These are phyloP conservation scores for Calosoma granatense DNA, from an alignment of 1,140 invertebrate genomes.

Conservation along the genomic window DNA sequence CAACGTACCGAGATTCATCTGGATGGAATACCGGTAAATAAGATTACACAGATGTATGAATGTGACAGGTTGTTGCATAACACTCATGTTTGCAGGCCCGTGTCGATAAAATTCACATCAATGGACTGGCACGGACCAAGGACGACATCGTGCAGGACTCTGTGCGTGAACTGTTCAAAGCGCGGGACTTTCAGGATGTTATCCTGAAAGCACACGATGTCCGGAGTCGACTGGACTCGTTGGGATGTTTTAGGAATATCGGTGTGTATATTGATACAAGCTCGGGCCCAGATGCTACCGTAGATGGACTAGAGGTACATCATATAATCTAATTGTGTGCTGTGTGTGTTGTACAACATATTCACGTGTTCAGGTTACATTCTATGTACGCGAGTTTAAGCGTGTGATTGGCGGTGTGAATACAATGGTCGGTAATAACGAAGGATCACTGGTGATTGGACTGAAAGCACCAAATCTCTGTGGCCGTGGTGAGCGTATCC, in stretches of 20 bases:
- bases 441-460: constrained; percentile 64
- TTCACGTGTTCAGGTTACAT: constrained; percentile 51
- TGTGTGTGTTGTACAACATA: constrained; percentile 1
- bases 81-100: constrained; percentile 44
- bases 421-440: constrained; percentile 76
- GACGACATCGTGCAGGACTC: constrained; percentile 68
- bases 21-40: constrained; percentile 24
- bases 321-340: too few species aligned
- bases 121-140: constrained; percentile 71
- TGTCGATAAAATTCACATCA: constrained; percentile 68
- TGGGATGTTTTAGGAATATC: constrained; percentile 77
- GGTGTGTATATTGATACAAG: constrained; percentile 76
- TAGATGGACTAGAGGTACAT: constrained; percentile 74
- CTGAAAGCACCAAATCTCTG: constrained; percentile 65
- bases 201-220: constrained; percentile 47
- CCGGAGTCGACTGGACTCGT: constrained; percentile 54
- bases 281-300: constrained; percentile 52
- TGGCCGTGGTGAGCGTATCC: constrained; percentile 69
- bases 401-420: constrained; percentile 67
- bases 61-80: constrained; percentile 1
- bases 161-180: constrained; percentile 61
- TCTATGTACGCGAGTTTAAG: constrained; percentile 65
- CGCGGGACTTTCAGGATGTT: constrained; percentile 53
- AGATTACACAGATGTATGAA: constrained; percentile 11
- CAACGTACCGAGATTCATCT: constrained; percentile 22